Evolutionary conservation across 2,113 vertebrate genomes (phyloP).

Genomic region (Heptranchias perlo): DNA sequence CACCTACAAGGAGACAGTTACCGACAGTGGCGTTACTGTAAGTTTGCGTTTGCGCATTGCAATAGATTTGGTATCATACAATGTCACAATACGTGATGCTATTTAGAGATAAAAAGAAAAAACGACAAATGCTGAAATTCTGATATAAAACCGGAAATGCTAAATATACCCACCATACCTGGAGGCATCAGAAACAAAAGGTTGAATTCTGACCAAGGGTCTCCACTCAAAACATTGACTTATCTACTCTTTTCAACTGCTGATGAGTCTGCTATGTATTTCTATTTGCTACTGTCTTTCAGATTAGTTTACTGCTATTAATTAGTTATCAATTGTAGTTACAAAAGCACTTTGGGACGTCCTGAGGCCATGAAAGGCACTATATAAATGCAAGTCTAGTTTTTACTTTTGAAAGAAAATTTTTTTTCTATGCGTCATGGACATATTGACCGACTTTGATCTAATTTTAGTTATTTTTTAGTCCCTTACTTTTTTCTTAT

Average conservation of each 20-base stretch:
- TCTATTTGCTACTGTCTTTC: neutral
- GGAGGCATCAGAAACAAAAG: neutral
- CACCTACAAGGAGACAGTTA: slow-evolving; percentile 79
- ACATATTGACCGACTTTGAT: neutral
- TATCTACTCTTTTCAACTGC: neutral
- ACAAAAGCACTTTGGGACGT: too few species aligned
- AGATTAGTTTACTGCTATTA: neutral
- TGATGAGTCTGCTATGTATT: neutral
- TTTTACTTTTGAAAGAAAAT: too few species aligned
- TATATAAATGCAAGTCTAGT: too few species aligned
- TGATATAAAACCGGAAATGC: neutral
- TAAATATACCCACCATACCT: neutral
- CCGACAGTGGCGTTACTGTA: slow-evolving; percentile 77
- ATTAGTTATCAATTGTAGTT: neutral
- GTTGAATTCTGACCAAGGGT: neutral
- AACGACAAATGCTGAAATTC: neutral
- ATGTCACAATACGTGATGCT: neutral
- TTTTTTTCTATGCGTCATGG: neutral
- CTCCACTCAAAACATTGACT: neutral
- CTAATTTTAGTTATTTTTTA: neutral
- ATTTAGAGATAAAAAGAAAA: neutral
- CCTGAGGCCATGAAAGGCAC: too few species aligned
- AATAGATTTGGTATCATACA: neutral
- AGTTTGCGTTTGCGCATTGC: slow-evolving; percentile 55
- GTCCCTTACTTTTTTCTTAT: neutral